phyloP scores from a whole-genome alignment of 2,888 invertebrate genomes.

The Hydriomena furcata region DNA sequence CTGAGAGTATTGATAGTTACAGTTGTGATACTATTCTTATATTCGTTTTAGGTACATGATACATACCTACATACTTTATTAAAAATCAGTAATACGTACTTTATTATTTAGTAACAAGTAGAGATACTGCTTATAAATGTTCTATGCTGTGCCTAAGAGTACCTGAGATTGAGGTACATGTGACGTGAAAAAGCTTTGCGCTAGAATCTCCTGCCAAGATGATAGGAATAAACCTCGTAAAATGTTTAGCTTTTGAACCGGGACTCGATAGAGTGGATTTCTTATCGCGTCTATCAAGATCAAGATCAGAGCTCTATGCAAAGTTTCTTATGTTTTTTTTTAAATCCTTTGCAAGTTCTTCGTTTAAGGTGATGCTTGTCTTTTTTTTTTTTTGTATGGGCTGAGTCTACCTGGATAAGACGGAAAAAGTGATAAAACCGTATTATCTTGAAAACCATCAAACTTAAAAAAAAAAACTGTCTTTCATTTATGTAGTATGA shows the following conservation, averaged over 20 bases:
- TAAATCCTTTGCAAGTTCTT: background rate
- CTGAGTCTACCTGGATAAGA: no score
- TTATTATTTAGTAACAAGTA: background rate
- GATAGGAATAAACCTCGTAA: conserved; percentile 28
- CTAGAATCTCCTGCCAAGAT: conserved; percentile 35
- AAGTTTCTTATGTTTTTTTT: background rate
- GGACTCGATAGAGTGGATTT: conserved; percentile 22
- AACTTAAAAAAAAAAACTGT: no score
- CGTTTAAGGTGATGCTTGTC: no score
- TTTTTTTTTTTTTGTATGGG: no score
- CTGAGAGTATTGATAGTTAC: no score
- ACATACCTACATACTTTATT: no score
- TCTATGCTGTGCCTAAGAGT: conserved; percentile 7
- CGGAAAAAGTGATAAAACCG: no score
- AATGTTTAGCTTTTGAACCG: conserved; percentile 29
- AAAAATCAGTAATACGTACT: no score
- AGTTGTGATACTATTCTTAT: no score
- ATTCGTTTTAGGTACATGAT: no score
- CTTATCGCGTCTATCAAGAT: conserved; percentile 23
- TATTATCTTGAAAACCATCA: no score
- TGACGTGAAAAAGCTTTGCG: conserved; percentile 44
- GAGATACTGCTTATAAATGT: conserved; percentile 2
- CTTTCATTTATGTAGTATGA: no score
- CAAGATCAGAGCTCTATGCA: background rate
- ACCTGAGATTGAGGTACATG: conserved; percentile 37